Percentiles rank a stretch among this genome's conserved stretches.
These are phyloP conservation scores for Parazoanthus atlanticus DNA, from an alignment of 92 coral and sea anemone species.

Conservation along the genomic window DNA sequence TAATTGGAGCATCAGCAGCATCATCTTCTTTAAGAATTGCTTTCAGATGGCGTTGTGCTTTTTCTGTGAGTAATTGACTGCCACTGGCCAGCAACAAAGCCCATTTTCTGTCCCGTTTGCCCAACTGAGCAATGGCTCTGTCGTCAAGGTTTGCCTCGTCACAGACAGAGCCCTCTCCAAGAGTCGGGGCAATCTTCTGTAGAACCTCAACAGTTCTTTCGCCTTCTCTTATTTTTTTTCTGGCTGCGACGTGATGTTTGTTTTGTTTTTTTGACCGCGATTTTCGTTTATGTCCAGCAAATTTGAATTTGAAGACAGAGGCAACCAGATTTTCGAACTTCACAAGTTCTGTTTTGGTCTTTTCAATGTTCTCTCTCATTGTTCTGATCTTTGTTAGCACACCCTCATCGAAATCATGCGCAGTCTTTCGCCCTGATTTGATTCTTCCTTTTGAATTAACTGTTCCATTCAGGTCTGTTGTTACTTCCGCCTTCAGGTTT, in stretches of 20 bases:
- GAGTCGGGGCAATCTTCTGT: conserved; percentile 30
- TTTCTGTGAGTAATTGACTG: conserved; percentile 9
- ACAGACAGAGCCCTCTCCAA: conserved; percentile 39
- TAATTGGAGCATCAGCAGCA: conserved; percentile 33
- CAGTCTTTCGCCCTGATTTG: conserved; percentile 42
- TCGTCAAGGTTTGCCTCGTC: conserved; percentile 36
- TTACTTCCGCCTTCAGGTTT: conserved; percentile 11
- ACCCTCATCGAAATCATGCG: conserved; percentile 22
- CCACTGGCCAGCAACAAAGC: conserved; percentile 19
- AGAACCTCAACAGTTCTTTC: conserved; percentile 33
- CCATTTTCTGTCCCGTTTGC: conserved; percentile 33
- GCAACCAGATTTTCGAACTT: conserved; percentile 20
- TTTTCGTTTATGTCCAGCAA: conserved; percentile 7
- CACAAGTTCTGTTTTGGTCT: conserved; percentile 21
- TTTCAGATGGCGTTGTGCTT: conserved; percentile 32
- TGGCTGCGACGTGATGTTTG: conserved; percentile 25
- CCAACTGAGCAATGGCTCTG: conserved; percentile 21
- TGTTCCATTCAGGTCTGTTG: neutral
- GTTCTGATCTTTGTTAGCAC: neutral
- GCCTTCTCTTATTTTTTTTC: conserved; percentile 29
- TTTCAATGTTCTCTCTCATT: conserved; percentile 8
- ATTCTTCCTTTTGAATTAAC: conserved; percentile 11
- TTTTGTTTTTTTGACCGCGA: conserved; percentile 24
- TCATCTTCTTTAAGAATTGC: conserved; percentile 22
- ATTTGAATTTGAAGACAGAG: conserved; percentile 23